Percentiles rank a stretch among this genome's conserved stretches.
phyloP scores from a whole-genome alignment of 2,888 invertebrate genomes.

The Gymnosoma rotundatum region DNA sequence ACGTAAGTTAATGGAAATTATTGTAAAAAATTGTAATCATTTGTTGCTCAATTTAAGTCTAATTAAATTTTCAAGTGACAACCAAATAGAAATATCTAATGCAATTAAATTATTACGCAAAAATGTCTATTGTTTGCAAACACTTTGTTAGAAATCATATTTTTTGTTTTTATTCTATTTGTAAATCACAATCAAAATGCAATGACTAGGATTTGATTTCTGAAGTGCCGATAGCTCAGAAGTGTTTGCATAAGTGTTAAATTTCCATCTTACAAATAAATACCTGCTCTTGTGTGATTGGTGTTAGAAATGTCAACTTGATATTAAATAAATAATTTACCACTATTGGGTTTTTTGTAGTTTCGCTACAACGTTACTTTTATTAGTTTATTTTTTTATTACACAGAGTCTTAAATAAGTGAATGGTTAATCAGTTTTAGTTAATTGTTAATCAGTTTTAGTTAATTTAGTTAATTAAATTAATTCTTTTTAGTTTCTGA shows the following conservation, averaged over 20 bases:
- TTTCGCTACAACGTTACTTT: constrained; percentile 12
- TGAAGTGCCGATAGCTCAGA: constrained; percentile 15
- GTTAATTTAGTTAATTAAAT: not conserved
- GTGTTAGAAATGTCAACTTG: constrained; percentile 39
- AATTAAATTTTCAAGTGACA: constrained; percentile 54
- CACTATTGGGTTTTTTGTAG: constrained; percentile 21
- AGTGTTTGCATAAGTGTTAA: constrained; percentile 50
- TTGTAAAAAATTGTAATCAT: constrained; percentile 24
- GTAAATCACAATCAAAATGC: constrained; percentile 22
- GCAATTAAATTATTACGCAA: constrained; percentile 47
- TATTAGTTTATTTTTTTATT: not conserved
- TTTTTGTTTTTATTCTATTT: not conserved
- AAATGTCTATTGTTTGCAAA: constrained; percentile 36
- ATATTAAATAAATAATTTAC: constrained; percentile 46
- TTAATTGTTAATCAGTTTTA: no score
- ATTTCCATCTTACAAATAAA: constrained; percentile 21
- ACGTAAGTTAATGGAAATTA: constrained; percentile 74
- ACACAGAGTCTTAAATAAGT: not conserved
- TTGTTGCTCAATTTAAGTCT: constrained; percentile 23
- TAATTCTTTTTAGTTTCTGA: not conserved
- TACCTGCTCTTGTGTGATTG: constrained; percentile 17
- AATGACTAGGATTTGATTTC: constrained; percentile 8
- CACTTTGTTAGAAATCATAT: constrained; percentile 23
- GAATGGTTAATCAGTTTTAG: no score
- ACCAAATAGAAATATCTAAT: constrained; percentile 29